These are phyloP conservation scores for Litocranius walleri DNA, from an alignment of 2,113 vertebrate species.

Conservation along the genomic window DNA sequence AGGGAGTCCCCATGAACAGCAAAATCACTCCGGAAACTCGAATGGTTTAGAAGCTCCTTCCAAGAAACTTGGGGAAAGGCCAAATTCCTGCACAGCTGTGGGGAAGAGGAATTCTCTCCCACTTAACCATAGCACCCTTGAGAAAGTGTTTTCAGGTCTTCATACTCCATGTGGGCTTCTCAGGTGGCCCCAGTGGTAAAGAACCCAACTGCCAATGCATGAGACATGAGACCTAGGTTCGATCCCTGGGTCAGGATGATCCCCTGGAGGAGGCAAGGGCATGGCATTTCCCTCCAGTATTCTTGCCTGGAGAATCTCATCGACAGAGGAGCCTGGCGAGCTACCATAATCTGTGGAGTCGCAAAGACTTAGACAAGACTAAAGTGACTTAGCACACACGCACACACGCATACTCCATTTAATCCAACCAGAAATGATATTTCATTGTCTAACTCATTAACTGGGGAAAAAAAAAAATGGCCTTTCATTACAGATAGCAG, in stretches of 20 bases:
- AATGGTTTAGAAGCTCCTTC: neutral
- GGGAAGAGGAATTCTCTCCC: neutral
- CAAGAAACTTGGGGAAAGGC: neutral
- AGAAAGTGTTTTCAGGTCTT: neutral
- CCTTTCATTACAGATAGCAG: neutral
- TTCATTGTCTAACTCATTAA: neutral
- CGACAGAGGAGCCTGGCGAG: neutral
- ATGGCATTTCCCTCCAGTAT: neutral
- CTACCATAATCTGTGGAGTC: neutral
- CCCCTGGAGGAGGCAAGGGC: neutral
- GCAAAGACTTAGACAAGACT: neutral
- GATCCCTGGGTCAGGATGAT: neutral
- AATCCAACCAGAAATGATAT: neutral
- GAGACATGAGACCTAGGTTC: neutral
- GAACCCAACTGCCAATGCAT: neutral
- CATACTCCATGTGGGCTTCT: neutral
- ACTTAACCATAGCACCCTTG: neutral
- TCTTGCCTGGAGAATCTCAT: neutral
- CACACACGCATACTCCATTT: accelerated
- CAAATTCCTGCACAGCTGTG: neutral
- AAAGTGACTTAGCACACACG: neutral
- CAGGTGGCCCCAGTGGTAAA: neutral
- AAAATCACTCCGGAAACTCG: neutral
- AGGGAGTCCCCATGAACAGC: neutral
- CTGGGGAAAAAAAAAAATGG: neutral